Base-by-base conservation (phyloP, 2,888 invertebrate species). In the Aricia artaxerxes region DNA sequence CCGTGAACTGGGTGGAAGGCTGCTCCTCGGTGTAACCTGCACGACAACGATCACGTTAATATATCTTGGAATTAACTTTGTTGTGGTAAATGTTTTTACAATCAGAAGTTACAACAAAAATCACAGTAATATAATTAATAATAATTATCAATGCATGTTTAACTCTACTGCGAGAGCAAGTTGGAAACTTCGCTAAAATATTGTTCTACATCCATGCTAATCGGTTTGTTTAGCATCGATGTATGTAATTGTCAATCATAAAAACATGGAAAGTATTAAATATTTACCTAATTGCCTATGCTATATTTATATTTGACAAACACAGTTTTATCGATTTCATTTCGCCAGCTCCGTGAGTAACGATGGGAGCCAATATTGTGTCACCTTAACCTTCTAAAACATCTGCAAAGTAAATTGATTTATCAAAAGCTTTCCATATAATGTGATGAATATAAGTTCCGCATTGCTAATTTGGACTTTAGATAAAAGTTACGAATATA, bases 1-100 rank as follows among this genome's bases (percentile, higher is more conserved):
- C 96, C 86, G 97, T 96, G 94, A 97, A 97, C 92, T 96, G 97
- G 88, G 97, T 95, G 91, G 97, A 96, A 90, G 96, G 96, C 91
- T 97, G 95, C 91, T 97, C 97, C 90, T 97, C 97, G 89, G 96
- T 96, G 94, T 97, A 97, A 87, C 97, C 97, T 97, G 95, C 6
- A 81, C 90, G 91, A 84, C 90, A 91, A 85, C 69, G 78, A 60
- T 77, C 35, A 38, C 5, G 9, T 69, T 64, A 31, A 64, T 64
- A 11, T 64, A 24, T n/a, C 7, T 7, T 11, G 9, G 24, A 31
- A 13, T 13, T 13, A 35, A 13, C 13, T 9, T 64, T n/a, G 16
- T n/a, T 61, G 1, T n/a, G 1, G 0, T 53, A 4, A 53, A 53
- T 53, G 53, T 13, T 53, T 53, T 53, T 57, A 16, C 4, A 24